Evolutionary conservation across 2,888 invertebrate species (phyloP).

Genomic region (Desoria tigrina): DNA sequence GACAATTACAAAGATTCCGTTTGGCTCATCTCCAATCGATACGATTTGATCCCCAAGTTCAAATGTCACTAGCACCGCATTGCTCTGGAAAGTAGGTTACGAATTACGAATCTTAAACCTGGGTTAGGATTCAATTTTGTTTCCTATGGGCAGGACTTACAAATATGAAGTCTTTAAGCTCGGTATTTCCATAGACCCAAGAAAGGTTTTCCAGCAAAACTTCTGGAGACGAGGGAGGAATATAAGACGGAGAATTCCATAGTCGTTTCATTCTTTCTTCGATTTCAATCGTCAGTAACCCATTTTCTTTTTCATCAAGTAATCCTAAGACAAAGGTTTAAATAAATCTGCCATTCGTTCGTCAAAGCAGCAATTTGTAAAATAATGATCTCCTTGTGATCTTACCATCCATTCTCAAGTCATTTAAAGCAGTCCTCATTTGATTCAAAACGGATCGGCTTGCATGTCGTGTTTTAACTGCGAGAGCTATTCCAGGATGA

Average conservation of each 20-base stretch:
- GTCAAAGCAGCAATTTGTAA: neutral
- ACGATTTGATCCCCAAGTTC: constrained; percentile 56
- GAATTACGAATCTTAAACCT: too few relatives aligned
- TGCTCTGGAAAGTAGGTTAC: constrained; percentile 37
- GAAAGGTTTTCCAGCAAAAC: constrained; percentile 55
- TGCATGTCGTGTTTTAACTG: constrained; percentile 67
- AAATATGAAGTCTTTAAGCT: constrained; percentile 45
- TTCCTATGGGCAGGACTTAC: too few relatives aligned
- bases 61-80: constrained; percentile 55
- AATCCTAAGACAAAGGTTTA: constrained; percentile 58
- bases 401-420: constrained; percentile 61
- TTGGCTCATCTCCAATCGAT: constrained; percentile 56
- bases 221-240: constrained; percentile 52
- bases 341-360: too few relatives aligned
- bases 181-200: constrained; percentile 42
- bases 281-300: constrained; percentile 61
- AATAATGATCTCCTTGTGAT: neutral
- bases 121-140: too few relatives aligned
- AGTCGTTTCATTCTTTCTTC: constrained; percentile 62
- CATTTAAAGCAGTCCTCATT: constrained; percentile 62
- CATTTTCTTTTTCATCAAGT: constrained; percentile 65
- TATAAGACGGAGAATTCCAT: constrained; percentile 51
- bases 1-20: constrained; percentile 59
- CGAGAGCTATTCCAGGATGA: constrained; percentile 66
- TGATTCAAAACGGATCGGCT: constrained; percentile 65